Conservation (phyloP, 2,888 invertebrate genomes). For the Gisinianus flammeolus region DNA sequence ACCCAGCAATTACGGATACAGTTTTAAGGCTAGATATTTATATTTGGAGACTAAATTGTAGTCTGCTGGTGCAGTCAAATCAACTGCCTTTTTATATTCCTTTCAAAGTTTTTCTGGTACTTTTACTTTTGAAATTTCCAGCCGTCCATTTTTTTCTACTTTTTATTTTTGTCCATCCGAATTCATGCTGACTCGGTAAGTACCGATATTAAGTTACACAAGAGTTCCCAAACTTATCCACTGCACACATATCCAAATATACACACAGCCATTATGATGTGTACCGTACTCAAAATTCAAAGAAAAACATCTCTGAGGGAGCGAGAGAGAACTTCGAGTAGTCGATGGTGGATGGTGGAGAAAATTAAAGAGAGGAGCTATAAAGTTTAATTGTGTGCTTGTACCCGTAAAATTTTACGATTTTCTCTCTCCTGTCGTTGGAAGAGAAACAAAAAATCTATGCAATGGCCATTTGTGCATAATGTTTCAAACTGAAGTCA, state of each 20-base stretch:
- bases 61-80: neutral
- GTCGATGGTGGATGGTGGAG: too few species aligned
- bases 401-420: conserved; percentile 2
- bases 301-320: too few species aligned
- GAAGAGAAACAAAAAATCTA: neutral
- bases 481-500: too few species aligned
- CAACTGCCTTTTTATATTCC: neutral
- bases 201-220: conserved; percentile 3
- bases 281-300: neutral
- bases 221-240: neutral
- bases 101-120: neutral
- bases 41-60: neutral
- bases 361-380: neutral
- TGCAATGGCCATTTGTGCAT: too few species aligned
- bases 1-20: neutral
- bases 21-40: neutral
- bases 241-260: neutral
- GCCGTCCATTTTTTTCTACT: too few species aligned
- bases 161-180: neutral
- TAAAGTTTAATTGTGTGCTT: conserved; percentile 11
- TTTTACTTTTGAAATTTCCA: neutral
- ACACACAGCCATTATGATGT: neutral
- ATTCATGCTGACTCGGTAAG: conserved; percentile 15
- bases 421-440: neutral
- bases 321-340: too few species aligned